These are phyloP conservation scores for Jaculus jaculus DNA, from an alignment of 2,113 vertebrate genomes.

Conservation along the genomic window DNA sequence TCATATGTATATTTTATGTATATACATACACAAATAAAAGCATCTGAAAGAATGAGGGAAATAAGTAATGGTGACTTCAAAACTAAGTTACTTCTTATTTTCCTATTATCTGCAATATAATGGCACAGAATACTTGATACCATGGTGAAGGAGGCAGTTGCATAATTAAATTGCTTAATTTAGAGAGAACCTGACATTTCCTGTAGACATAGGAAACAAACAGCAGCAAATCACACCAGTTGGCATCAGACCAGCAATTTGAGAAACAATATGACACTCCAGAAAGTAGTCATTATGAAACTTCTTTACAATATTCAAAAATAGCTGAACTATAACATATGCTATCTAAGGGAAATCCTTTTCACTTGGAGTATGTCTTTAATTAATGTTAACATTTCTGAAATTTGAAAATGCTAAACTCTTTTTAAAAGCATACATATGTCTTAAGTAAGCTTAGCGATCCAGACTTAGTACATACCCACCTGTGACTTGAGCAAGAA, in stretches of 20 bases:
- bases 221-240: constrained; percentile 33
- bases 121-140: background rate
- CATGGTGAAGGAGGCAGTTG: constrained; percentile 45
- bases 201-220: constrained; percentile 42
- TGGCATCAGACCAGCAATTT: constrained; percentile 55
- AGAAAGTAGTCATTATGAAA: constrained; percentile 57
- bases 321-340: constrained; percentile 61
- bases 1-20: background rate
- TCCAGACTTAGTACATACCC: background rate
- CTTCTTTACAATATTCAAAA: constrained; percentile 51
- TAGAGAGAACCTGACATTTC: constrained; percentile 66
- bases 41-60: background rate
- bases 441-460: background rate
- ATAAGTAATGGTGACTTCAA: background rate
- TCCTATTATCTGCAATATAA: background rate
- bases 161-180: constrained; percentile 54
- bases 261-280: constrained; percentile 47
- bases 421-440: background rate
- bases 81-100: constrained; percentile 28
- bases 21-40: background rate
- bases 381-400: constrained; percentile 60
- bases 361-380: constrained; percentile 51
- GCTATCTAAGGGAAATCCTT: constrained; percentile 57
- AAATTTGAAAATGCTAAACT: constrained; percentile 59
- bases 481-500: background rate